These are phyloP conservation scores for Ecdyonurus torrentis DNA, from an alignment of 2,888 invertebrate genomes.

Conservation along the genomic window DNA sequence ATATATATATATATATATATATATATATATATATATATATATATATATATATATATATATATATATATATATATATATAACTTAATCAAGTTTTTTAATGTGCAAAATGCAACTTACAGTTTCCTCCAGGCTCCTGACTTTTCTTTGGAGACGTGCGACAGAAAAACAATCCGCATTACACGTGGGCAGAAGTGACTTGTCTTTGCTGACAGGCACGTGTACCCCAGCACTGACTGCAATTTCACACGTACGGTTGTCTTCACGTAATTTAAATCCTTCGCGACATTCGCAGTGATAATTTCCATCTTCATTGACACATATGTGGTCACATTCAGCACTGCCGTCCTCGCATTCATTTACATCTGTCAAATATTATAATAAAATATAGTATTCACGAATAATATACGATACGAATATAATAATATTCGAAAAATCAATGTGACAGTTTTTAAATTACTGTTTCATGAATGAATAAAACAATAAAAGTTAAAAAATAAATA, in stretches of 20 bases:
- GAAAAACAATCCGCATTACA: constrained; percentile 46
- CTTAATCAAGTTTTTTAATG: background rate
- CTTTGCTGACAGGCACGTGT: constrained; percentile 10
- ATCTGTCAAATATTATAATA: constrained; percentile 17
- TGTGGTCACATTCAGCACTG: constrained; percentile 46
- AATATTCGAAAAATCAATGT: background rate
- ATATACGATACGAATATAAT: background rate
- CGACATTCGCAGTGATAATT: constrained; percentile 41
- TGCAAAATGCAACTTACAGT: too few relatives aligned
- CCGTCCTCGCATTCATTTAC: constrained; percentile 22
- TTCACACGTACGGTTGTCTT: constrained; percentile 41
- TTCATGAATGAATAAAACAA: too few relatives aligned
- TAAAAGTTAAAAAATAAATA: too few relatives aligned
- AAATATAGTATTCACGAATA: background rate
- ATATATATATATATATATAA: background rate
- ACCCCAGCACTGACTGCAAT: constrained; percentile 15
- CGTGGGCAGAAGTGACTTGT: constrained; percentile 9
- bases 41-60: too few relatives aligned
- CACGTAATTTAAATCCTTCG: constrained; percentile 32
- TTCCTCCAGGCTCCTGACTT: constrained; percentile 10
- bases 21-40: too few relatives aligned
- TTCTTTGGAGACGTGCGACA: constrained; percentile 33
- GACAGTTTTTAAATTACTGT: too few relatives aligned
- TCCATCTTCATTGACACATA: constrained; percentile 42
- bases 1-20: too few relatives aligned